Base-by-base conservation (phyloP, 2,888 invertebrate genomes). In the Cremastinae sp. region DNA sequence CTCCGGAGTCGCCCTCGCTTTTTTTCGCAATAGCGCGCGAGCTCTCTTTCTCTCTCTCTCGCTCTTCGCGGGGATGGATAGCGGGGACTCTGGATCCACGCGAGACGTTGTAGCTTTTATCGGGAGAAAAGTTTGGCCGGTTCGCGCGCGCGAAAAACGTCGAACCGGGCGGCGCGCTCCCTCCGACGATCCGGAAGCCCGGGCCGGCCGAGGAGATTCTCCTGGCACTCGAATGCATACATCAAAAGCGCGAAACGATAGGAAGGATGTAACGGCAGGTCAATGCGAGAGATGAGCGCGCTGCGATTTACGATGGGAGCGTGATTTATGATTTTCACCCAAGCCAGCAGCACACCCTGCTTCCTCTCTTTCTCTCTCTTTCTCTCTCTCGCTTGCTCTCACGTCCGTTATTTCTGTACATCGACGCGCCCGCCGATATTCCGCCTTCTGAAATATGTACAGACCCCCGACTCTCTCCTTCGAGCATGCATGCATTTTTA, bases 191-290 rank as follows among this genome's bases (percentile, higher is more conserved):
- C 5, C 10, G 36, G 36, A 47, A 65, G 53, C 36, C 36, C 10
- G 34, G 38, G 12, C 16, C 14, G 9, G 73, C 47, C 20, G 47
- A 38, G 61, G 38, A 49, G 58, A 47, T 58, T 41, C 58, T 59
- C 58, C 61, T 51, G 38, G 43, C 56, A 58, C 62, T 68, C 38
- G 72, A 72, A 75, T 64, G 69, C 73, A 77, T 77, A 77, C 73
- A 73, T 77, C 73, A 77, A 77, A 73, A 73, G 69, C 73, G 64
- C 73, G 59, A 77, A 77, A 77, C 65, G 76, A 77, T 77, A 73
- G 75, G 76, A 77, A 77, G 76, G 76, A 77, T 77, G 73, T 77
- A 77, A 77, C 73, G 76, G 76, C 73, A 56, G 73, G 69, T 77
- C 76, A 65, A 77, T 73, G 76, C 73, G 73, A 77, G 76, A 77